Evolutionary conservation across 2,888 invertebrate species (phyloP).

Genomic region (Halictus quadricinctus): DNA sequence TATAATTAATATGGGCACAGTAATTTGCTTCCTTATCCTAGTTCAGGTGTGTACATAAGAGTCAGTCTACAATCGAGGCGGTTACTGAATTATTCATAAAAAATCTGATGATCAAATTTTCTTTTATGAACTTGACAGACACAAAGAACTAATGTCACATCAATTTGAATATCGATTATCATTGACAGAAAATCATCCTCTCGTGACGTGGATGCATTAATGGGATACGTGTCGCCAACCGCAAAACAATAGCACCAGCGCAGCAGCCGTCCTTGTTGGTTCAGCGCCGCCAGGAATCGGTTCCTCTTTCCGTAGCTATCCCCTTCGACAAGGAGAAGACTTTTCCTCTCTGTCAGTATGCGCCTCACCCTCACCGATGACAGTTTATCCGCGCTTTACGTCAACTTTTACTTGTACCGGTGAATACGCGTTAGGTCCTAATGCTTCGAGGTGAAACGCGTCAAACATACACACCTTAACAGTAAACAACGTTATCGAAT

Average conservation of each 20-base stretch:
- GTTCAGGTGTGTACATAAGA: neutral
- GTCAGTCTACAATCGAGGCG: neutral
- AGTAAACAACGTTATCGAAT: neutral
- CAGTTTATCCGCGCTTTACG: conserved; percentile 64
- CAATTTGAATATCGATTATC: conserved; percentile 59
- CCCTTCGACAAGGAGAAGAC: conserved; percentile 58
- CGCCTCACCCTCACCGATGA: conserved; percentile 71
- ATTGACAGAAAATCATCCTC: conserved; percentile 67
- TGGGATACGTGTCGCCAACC: conserved; percentile 55
- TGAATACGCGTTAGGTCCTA: conserved; percentile 2
- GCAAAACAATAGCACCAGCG: conserved; percentile 60
- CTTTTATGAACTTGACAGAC: conserved; percentile 15
- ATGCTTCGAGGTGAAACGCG: neutral
- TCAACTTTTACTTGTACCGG: conserved; percentile 21
- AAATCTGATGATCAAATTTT: no score
- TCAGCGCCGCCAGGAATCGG: conserved; percentile 49
- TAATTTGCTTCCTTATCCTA: no score
- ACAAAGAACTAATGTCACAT: conserved; percentile 54
- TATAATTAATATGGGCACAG: no score
- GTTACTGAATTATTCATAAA: no score
- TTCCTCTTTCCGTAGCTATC: conserved; percentile 59
- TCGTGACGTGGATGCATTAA: conserved; percentile 56
- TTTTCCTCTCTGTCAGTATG: conserved; percentile 70
- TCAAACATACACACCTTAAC: neutral
- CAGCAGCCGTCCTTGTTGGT: conserved; percentile 49